Evolutionary conservation across 2,888 invertebrate species (phyloP).

Genomic region (Lysandra bellargus): DNA sequence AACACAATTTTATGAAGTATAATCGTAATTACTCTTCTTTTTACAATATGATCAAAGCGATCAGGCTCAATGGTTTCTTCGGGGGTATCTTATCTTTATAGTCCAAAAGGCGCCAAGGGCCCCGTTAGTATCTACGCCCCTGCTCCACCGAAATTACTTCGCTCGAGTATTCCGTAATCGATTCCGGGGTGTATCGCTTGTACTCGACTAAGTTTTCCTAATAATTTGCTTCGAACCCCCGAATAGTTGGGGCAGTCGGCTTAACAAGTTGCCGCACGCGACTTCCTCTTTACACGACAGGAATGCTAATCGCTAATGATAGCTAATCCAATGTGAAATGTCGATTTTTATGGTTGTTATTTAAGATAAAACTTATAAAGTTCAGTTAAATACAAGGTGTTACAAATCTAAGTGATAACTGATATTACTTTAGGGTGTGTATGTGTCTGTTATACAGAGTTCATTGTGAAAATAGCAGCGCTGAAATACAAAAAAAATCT

Average conservation of each 20-base stretch:
- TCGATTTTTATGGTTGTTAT: background rate
- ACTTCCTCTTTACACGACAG: constrained; percentile 9
- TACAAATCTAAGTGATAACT: too few relatives aligned
- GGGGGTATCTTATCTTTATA: background rate
- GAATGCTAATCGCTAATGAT: background rate
- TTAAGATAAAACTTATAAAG: too few relatives aligned
- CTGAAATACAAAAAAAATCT: too few relatives aligned
- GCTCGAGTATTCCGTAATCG: constrained; percentile 10
- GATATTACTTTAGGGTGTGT: too few relatives aligned
- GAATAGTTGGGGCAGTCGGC: constrained; percentile 3
- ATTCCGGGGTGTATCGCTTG: constrained; percentile 9
- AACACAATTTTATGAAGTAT: too few relatives aligned
- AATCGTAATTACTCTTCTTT: too few relatives aligned
- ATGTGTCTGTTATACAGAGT: too few relatives aligned
- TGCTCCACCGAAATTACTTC: background rate
- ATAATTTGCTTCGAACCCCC: background rate
- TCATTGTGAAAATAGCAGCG: too few relatives aligned
- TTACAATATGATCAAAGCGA: too few relatives aligned
- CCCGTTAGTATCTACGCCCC: background rate
- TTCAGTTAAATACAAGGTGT: too few relatives aligned
- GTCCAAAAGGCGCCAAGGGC: background rate
- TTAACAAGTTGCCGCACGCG: background rate
- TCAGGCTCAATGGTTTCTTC: background rate
- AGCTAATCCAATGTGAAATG: background rate
- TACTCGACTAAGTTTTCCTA: constrained; percentile 10